Evolutionary conservation across 2,797 vertebrate genomes (phyloP).

Genomic region (Myotis daubentonii): DNA sequence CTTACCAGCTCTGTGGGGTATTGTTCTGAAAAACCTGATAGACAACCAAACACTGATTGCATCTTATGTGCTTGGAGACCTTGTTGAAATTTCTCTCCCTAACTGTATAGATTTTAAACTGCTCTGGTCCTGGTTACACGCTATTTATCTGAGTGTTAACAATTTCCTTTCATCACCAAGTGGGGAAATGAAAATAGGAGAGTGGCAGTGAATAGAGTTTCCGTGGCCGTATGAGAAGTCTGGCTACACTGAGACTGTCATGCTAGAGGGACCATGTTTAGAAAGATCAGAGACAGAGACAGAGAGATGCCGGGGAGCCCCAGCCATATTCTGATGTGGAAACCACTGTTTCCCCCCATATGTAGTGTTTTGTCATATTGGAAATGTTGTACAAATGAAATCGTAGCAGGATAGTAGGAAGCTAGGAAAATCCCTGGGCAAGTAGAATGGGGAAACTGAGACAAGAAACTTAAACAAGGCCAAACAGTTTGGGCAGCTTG

Average conservation of each 20-base stretch:
- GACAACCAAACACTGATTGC: not conserved
- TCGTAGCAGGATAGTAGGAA: too few relatives aligned
- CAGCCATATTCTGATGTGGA: too few relatives aligned
- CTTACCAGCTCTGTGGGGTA: not conserved
- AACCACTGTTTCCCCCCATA: too few relatives aligned
- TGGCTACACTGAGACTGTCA: not conserved
- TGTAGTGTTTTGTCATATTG: too few relatives aligned
- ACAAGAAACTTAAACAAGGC: too few relatives aligned
- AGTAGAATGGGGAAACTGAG: too few relatives aligned
- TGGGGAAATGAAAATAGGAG: not conserved
- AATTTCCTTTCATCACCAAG: not conserved
- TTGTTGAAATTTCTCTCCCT: not conserved
- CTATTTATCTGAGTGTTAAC: not conserved
- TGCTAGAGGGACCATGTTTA: not conserved
- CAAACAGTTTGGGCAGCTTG: too few relatives aligned
- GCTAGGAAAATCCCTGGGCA: too few relatives aligned
- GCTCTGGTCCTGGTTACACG: not conserved
- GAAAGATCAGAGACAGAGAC: not conserved
- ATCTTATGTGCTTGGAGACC: not conserved
- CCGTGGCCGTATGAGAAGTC: not conserved
- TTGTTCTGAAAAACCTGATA: not conserved
- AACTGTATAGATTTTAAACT: not conserved
- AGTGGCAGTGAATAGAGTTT: not conserved
- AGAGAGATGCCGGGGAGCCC: not conserved
- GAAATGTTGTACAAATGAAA: too few relatives aligned